Base-by-base conservation (phyloP, 2,797 vertebrate genomes). In the Lacerta bilineata region DNA sequence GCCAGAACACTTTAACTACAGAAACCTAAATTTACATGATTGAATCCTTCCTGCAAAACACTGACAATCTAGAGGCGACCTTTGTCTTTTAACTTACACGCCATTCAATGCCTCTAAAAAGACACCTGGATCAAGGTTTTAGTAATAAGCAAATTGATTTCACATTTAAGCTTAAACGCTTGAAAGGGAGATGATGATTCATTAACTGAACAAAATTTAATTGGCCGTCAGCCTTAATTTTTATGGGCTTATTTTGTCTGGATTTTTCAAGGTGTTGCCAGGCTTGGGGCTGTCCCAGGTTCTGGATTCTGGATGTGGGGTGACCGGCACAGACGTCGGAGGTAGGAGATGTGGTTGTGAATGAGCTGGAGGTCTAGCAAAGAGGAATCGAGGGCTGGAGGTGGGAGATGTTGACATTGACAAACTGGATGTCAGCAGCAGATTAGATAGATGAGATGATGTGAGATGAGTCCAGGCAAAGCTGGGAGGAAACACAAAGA, bases 301-400 rank as follows among this genome's bases (percentile, higher is more conserved):
- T 33, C 27, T 1, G 69, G 13, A n/a, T 33, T 64, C 61, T 33
- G 17, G 33, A 18, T 17, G 33, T 2, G 33, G 71, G 71, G n/a
- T 6, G 3, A 3, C 33, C 2, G 69, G 13, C 2, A 4, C 3
- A 15, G 33, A 17, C n/a, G 0, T 7, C 15, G 1, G 71, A 72
- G 17, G 33, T 15, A 72, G 71, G 71, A 18, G 71, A 17, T 18
- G 29, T 5, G 68, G 68, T 69, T 69, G 27, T n/a, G 68, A 69
- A n/a, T 29, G 29, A 29, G 11, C 10, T 13, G 61, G 61, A 64
- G 61, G 4, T 36, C 33, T 17, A 11, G 17, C 71, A 36, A 72
- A 72, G 33, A 20, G 71, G 6, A 72, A 36, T 17, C 9, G 15
- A 72, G n/a, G 71, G 33, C 13, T 33, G 33, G 6, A 4, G 15